Evolutionary conservation across 2,888 invertebrate species (phyloP), one percentile per base, ranked within the genome.

Genomic region (Neoscelio sp.): DNA sequence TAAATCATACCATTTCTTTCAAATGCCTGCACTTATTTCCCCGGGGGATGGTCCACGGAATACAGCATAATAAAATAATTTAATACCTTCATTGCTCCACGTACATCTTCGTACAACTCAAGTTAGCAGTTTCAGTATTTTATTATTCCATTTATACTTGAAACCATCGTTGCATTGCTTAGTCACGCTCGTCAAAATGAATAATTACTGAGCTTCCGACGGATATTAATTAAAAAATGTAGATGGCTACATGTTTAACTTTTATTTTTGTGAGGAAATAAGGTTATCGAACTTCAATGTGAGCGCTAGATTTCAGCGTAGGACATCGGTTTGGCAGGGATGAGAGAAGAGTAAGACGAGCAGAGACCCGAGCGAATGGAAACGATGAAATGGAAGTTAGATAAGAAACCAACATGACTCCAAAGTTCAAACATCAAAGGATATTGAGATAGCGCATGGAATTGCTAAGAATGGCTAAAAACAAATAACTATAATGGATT

Each of bases 41-140:
- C 77, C 7, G 3, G 44, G 40, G 77, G 35, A 42, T 46, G 28
- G 71, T 60, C 48, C 26, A 12, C 52, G n/a, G 18, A 65, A 60
- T 35, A 60, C 71, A 15, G 64, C 40, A 71, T 77, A 60, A 71
- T 65, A 77, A 65, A 65, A 71, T 77, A 65, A 75, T 75, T 67
- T 60, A 71, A 65, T 77, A 62, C 26, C 60, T 64, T 54, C 48
- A 68, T 68, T 75, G 67, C 68, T 13, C 33, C 23, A 20, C 40
- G 13, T 0, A 38, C 48, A 50, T 35, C 17, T 52, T 71, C 35
- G 38, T 26, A 13, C 54, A 44, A 42, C n/a, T 20, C 42, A 52
- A 58, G 35, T 60, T 26, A 20, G 40, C 44, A 44, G 52, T 28
- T 17, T 20, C 8, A 15, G 12, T 44, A 52, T 42, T 77, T 71